Base-by-base conservation (phyloP, 1,140 invertebrate species). In the Magallana ariakensis region DNA sequence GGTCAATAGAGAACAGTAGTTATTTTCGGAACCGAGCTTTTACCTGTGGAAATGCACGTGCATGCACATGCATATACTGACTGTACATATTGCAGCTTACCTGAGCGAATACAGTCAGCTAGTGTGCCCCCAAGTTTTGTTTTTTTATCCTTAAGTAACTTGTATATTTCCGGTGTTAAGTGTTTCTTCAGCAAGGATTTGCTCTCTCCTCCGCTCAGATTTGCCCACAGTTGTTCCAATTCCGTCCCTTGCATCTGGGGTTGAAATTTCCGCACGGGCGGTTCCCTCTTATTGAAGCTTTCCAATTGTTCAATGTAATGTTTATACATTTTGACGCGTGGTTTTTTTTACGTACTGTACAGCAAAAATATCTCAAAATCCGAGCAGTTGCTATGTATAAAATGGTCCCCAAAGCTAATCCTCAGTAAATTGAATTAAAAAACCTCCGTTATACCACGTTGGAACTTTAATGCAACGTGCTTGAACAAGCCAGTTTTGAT, bases 161-260 rank as follows among this genome's bases (percentile, higher is more conserved):
- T 81, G 80, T 87, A 89, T 57, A 85, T 83, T 82, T 55, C 85
- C 9, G 54, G 85, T 0, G 89, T 91, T 10, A 91, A 70, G 66
- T 90, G 83, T 70, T 91, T 91, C 54, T 88, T 88, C 16, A 89
- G 19, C 46, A 90, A 70, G 0, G 89, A 89, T 55, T 84, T 86
- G 54, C 81, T 82, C n/a, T 84, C 70, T 9, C 80, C 66, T 9
- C 33, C 55, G 3, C 58, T 62, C 19, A 87, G 66, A 54, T 83
- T 85, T 33, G 83, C 83, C 85, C 82, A 87, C 15, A 90, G 62
- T n/a, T 88, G 54, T 66, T 88, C 85, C 19, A 85, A 26, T 16
- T 82, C 80, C 46, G 84, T 56, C n/a, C 55, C 9, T 33, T 33
- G 33, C 11, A 19, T 10, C 22, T 70, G 66, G 9, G 22, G 22